Conservation (phyloP, 2,113 vertebrate genomes). For the Perognathus longimembris region DNA sequence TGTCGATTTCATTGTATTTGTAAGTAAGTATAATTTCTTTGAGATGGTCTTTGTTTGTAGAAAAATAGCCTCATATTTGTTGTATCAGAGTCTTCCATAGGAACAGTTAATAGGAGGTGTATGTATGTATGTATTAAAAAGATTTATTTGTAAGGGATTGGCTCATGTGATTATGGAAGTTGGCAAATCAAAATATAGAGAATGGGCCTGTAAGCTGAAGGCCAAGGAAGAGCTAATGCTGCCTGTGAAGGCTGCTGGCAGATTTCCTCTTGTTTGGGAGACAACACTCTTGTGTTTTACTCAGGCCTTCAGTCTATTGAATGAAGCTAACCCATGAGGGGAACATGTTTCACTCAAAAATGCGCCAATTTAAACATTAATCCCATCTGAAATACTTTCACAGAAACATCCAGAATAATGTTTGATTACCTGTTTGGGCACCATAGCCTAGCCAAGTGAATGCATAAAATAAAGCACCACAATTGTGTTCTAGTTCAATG, state of each 20-base stretch:
- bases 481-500: background rate
- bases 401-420: conserved; percentile 16
- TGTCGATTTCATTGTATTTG: conserved; percentile 26
- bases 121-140: background rate
- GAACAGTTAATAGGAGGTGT: background rate
- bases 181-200: conserved; percentile 25
- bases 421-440: background rate
- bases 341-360: conserved; percentile 25
- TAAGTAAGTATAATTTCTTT: background rate
- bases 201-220: background rate
- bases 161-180: background rate
- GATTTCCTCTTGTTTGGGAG: background rate
- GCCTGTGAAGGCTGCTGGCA: background rate
- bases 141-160: conserved; percentile 12
- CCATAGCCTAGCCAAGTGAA: background rate
- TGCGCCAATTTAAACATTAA: conserved; percentile 36
- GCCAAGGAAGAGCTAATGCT: background rate
- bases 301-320: background rate
- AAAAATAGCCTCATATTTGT: background rate
- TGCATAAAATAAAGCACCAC: background rate
- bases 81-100: background rate
- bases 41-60: background rate
- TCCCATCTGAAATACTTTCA: background rate
- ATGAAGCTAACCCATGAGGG: background rate
- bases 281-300: background rate